Percentiles rank a stretch among this genome's conserved stretches.
phyloP scores from a whole-genome alignment of 2,797 vertebrate genomes.

The Anniella stebbinsi region DNA sequence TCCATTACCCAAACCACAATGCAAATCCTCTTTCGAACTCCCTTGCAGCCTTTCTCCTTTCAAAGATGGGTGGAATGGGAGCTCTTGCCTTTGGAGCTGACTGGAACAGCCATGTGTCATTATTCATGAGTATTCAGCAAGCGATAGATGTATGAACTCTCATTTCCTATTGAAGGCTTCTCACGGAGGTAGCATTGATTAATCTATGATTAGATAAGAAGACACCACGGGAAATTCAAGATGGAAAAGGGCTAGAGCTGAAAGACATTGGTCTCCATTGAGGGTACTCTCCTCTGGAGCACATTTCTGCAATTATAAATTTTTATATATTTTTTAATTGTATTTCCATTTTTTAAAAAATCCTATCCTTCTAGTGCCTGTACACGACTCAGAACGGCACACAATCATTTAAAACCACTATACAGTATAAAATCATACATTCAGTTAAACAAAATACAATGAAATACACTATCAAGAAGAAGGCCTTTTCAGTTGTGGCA shows the following conservation, averaged over 20 bases:
- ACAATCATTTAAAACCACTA: neutral
- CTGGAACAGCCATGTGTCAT: slow-evolving; percentile 25
- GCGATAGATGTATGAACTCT: slow-evolving; percentile 48
- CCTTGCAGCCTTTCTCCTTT: slow-evolving; percentile 40
- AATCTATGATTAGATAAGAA: slow-evolving; percentile 54
- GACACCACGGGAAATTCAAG: slow-evolving; percentile 59
- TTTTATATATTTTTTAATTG: neutral
- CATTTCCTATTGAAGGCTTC: slow-evolving; percentile 54
- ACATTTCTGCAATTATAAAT: slow-evolving; percentile 27
- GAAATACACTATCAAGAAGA: neutral
- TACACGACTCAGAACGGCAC: neutral
- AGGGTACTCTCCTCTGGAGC: slow-evolving; percentile 41
- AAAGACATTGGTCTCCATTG: slow-evolving; percentile 33
- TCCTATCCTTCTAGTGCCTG: neutral
- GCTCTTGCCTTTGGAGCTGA: slow-evolving; percentile 18
- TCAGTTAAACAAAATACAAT: neutral
- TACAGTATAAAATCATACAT: neutral
- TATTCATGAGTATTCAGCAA: slow-evolving; percentile 54
- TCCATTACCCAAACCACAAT: neutral
- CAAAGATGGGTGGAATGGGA: neutral
- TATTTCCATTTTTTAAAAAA: neutral
- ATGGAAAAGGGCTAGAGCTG: neutral
- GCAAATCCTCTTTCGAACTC: slow-evolving; percentile 23
- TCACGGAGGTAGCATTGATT: slow-evolving; percentile 41
- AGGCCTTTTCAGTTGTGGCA: no score